Conservation (phyloP, 2,888 invertebrate genomes). For the Drosophila niveifrons region DNA sequence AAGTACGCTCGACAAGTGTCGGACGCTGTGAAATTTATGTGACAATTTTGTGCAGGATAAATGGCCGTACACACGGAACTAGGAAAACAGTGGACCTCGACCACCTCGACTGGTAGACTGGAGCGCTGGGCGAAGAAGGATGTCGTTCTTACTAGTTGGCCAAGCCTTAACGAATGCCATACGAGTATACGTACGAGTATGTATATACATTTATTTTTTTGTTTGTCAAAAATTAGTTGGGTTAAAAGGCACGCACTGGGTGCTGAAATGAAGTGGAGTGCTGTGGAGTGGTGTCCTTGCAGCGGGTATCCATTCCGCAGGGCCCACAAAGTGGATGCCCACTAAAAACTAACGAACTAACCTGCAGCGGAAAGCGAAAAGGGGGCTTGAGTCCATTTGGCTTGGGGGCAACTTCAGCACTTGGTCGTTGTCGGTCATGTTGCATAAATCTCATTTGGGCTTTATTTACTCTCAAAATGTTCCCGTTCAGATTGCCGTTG, state of each 20-base stretch:
- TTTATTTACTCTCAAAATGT: conserved; percentile 82
- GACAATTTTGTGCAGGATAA: conserved; percentile 79
- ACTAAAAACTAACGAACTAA: conserved; percentile 78
- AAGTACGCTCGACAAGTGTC: conserved; percentile 79
- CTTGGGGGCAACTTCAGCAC: conserved; percentile 76
- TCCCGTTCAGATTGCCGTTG: conserved; percentile 63
- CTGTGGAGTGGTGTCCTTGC: neutral
- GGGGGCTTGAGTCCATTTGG: conserved; percentile 28
- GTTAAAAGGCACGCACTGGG: conserved; percentile 72
- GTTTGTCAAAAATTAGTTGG: conserved; percentile 67
- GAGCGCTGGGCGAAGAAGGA: conserved; percentile 42
- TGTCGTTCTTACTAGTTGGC: conserved; percentile 31
- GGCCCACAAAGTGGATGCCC: conserved; percentile 76
- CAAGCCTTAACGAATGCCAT: conserved; percentile 1
- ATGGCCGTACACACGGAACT: conserved; percentile 53
- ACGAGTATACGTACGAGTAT: neutral
- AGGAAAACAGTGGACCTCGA: conserved; percentile 12
- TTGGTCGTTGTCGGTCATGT: conserved; percentile 80
- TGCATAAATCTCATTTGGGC: conserved; percentile 83
- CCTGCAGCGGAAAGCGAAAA: conserved; percentile 6
- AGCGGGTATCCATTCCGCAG: conserved; percentile 51
- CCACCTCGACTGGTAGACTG: conserved; percentile 23
- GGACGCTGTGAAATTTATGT: conserved; percentile 75
- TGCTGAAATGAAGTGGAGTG: neutral
- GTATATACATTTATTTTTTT: conserved; percentile 3